Percentiles rank a stretch among this genome's conserved stretches.
Conservation (phyloP, 2,797 vertebrate species). For the Megalops cyprinoides region DNA sequence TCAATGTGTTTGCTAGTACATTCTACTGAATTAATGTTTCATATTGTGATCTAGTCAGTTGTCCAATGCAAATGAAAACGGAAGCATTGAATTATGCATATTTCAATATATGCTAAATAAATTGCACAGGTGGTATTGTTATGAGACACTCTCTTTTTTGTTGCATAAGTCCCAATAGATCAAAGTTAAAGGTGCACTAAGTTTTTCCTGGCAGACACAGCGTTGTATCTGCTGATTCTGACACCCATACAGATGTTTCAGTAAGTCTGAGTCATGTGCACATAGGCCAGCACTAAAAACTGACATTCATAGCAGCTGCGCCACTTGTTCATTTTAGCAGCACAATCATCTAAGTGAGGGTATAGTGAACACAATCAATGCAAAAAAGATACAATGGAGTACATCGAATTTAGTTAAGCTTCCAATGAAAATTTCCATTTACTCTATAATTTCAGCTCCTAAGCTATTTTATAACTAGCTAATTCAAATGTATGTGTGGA, state of each 20-base stretch:
- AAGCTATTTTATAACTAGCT: not conserved
- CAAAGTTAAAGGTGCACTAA: too few relatives aligned
- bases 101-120: not conserved
- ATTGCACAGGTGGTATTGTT: too few relatives aligned
- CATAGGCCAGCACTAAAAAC: not conserved
- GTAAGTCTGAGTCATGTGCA: not conserved
- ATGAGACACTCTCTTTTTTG: too few relatives aligned
- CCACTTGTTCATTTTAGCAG: not conserved
- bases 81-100: not conserved
- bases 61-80: not conserved
- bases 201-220: too few relatives aligned
- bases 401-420: not conserved
- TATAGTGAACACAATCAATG: not conserved
- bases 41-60: not conserved
- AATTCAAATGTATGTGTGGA: not conserved
- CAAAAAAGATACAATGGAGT: not conserved
- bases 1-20: too few relatives aligned
- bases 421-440: not conserved
- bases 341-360: not conserved
- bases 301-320: not conserved
- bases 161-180: too few relatives aligned
- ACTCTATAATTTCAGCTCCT: not conserved
- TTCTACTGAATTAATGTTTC: too few relatives aligned
- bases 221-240: not conserved
- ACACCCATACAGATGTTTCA: not conserved